Conservation (phyloP, 2,888 invertebrate genomes). For the Ectemnius cavifrons region DNA sequence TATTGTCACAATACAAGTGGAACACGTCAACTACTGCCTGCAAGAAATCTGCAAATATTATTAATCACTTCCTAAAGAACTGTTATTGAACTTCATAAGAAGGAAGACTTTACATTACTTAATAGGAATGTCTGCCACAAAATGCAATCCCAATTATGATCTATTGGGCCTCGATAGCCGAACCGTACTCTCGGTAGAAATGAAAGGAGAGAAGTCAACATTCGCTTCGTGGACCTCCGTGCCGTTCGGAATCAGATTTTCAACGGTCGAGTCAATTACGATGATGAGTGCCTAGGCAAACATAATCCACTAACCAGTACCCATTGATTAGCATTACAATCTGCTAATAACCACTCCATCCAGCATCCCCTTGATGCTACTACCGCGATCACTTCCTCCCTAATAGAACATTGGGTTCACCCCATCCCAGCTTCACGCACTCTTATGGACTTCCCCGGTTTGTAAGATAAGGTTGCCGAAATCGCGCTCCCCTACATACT, state of each 20-base stretch:
- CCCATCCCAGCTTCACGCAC: slow-evolving; percentile 3
- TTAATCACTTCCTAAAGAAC: too few species aligned
- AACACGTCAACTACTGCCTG: too few species aligned
- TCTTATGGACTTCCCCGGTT: slow-evolving; percentile 19
- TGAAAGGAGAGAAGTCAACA: slow-evolving; percentile 20
- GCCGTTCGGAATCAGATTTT: slow-evolving; percentile 55
- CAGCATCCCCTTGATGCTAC: not conserved
- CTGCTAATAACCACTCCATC: slow-evolving; percentile 64
- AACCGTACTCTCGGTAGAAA: not conserved
- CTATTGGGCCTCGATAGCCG: not conserved
- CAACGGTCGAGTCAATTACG: slow-evolving; percentile 70
- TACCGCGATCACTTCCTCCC: slow-evolving; percentile 14
- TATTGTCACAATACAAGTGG: too few species aligned
- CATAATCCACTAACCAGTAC: slow-evolving; percentile 70
- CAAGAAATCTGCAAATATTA: too few species aligned
- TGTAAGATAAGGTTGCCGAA: slow-evolving; percentile 1
- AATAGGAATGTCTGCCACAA: too few species aligned
- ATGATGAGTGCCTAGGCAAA: slow-evolving; percentile 73
- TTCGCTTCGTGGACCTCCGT: slow-evolving; percentile 22
- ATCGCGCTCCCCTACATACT: too few species aligned
- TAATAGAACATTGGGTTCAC: slow-evolving; percentile 23
- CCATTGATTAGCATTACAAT: slow-evolving; percentile 75
- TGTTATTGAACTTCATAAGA: too few species aligned
- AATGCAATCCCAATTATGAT: not conserved
- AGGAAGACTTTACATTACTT: too few species aligned